Conservation (phyloP, 2,113 vertebrate genomes). For the Phaethornis superciliosus region DNA sequence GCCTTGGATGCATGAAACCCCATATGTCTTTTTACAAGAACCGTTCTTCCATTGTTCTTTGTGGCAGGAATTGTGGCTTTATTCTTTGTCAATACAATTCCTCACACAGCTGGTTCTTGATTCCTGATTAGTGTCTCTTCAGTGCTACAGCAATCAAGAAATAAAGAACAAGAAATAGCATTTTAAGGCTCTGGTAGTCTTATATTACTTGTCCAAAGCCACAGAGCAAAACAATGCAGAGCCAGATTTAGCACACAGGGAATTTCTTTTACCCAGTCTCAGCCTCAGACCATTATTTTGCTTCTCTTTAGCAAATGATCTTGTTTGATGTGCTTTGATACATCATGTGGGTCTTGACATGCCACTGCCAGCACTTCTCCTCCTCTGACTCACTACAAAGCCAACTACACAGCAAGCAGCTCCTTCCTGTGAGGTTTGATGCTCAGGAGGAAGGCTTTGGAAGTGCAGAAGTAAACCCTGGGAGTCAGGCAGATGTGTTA, state of each 20-base stretch:
- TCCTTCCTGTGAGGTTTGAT: not conserved
- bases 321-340: not conserved
- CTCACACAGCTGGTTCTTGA: not conserved
- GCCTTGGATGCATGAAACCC: not conserved
- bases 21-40: not conserved
- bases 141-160: not conserved
- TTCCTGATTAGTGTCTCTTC: not conserved
- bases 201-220: not conserved
- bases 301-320: slow-evolving; percentile 11
- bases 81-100: not conserved
- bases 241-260: not conserved
- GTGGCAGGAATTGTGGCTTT: not conserved
- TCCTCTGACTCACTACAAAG: not conserved
- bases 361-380: not conserved
- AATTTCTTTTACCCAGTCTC: not conserved
- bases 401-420: not conserved
- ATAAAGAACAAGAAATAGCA: not conserved
- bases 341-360: not conserved
- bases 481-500: not conserved
- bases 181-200: not conserved
- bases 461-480: not conserved
- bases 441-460: not conserved
- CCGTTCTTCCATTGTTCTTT: not conserved
- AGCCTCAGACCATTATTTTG: not conserved
- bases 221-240: not conserved